Evolutionary conservation across 2,888 invertebrate genomes (phyloP).

Genomic region (Pterostichus niger): DNA sequence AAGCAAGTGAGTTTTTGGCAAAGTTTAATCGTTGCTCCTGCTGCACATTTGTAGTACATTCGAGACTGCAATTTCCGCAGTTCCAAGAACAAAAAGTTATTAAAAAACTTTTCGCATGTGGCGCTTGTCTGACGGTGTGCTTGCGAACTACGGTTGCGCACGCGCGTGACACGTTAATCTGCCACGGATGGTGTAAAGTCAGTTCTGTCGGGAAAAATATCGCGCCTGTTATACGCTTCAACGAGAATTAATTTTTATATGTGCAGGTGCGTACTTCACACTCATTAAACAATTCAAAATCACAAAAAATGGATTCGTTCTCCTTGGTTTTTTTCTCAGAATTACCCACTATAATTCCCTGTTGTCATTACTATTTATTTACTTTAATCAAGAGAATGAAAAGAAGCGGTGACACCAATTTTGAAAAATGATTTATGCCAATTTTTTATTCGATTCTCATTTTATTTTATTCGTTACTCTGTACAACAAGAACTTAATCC

Average conservation of each 20-base stretch:
- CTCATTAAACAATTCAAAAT: neutral
- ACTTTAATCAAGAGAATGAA: too few relatives aligned
- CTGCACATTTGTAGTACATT: slow-evolving; percentile 60
- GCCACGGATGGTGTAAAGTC: slow-evolving; percentile 40
- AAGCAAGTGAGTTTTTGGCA: neutral
- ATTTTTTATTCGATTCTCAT: too few relatives aligned
- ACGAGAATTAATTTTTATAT: slow-evolving; percentile 42
- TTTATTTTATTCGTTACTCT: too few relatives aligned
- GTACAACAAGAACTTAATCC: too few relatives aligned
- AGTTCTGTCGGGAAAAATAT: slow-evolving; percentile 37
- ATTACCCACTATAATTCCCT: neutral
- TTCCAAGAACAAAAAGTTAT: slow-evolving; percentile 60
- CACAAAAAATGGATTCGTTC: slow-evolving; percentile 23
- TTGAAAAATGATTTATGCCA: too few relatives aligned
- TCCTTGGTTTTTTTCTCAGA: neutral
- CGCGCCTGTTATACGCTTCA: slow-evolving; percentile 31
- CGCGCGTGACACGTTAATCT: slow-evolving; percentile 32
- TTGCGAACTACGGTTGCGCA: slow-evolving; percentile 2
- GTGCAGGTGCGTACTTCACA: slow-evolving; percentile 31
- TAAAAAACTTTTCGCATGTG: slow-evolving; percentile 58
- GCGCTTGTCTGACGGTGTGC: slow-evolving; percentile 17
- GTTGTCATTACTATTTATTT: neutral
- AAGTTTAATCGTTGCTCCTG: slow-evolving; percentile 4
- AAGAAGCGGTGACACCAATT: too few relatives aligned
- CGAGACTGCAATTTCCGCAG: slow-evolving; percentile 58